Evolutionary conservation across 2,113 vertebrate genomes (phyloP).

Genomic region (Alouatta palliata): DNA sequence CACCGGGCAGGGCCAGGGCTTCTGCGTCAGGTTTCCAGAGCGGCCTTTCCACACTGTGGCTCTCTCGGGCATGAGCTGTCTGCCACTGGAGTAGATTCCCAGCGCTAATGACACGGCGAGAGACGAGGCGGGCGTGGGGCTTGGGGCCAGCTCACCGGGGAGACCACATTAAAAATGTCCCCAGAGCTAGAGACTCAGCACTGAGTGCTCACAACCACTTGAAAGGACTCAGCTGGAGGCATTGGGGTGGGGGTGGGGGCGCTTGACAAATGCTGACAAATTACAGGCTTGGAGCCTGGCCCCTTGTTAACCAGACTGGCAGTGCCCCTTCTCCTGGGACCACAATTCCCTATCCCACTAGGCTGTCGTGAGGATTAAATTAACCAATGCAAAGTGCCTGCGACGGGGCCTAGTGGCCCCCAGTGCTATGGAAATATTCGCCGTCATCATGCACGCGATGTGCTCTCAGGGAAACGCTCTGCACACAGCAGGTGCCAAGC

Average conservation of each 20-base stretch:
- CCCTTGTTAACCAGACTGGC: not conserved
- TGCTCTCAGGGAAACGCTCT: not conserved
- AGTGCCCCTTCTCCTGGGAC: not conserved
- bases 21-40: not conserved
- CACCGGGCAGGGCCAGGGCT: not conserved
- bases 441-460: not conserved
- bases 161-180: constrained; percentile 61
- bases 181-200: not conserved
- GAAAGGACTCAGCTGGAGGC: constrained; percentile 29
- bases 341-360: not conserved
- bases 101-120: not conserved
- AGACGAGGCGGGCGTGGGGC: not conserved
- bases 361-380: not conserved
- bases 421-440: fast-evolving
- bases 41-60: not conserved
- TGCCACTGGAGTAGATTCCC: not conserved
- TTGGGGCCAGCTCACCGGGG: constrained; percentile 9
- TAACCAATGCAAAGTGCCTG: too few relatives aligned
- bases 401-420: too few relatives aligned
- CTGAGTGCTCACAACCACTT: not conserved
- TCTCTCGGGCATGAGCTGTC: not conserved
- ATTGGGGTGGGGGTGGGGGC: not conserved
- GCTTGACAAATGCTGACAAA: not conserved
- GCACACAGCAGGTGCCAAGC: not conserved
- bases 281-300: not conserved